Base-by-base conservation (phyloP, 2,113 vertebrate species). In the Pterocles orientalis region DNA sequence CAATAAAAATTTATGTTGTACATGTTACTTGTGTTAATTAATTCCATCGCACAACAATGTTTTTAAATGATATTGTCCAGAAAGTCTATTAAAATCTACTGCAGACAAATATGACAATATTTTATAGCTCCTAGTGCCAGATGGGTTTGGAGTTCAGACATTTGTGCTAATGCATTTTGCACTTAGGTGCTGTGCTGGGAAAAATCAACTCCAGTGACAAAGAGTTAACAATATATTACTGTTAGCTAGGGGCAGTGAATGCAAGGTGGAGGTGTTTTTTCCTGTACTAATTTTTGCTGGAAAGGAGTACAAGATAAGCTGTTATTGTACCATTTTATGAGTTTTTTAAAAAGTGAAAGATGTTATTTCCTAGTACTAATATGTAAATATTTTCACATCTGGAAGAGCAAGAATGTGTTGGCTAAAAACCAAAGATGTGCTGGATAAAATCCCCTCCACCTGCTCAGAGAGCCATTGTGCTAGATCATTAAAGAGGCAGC, bases 1-100 rank as follows among this genome's bases (percentile, higher is more conserved):
- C 94, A 97, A 94, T 97, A 97, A 97, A 97, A 97, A 93, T 78
- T 53, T 95, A 87, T 86, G 92, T 95, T 93, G 78, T 95, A 90
- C 78, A 71, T 91, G 86, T 95, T 97, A 90, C 96, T 94, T 90
- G 39, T 83, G 68, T 94, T 97, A 96, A 95, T 97, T 96, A 97
- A 98, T 97, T 96, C 92, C 95, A 97, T 85, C 87, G 76, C 90
- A 92, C 80, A 94, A 89, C 70, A 86, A 92, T 24, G 79, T 86
- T 97, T 92, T 96, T 61, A 93, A 97, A 92, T 65, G 12, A 56
- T 90, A 95, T 95, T 97, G 95, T 92, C 94, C 94, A 97, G 96
- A 97, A 97, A 88, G 84, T 92, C 95, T 96, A 58, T 93, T 94
- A 90, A 97, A 97, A 92, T 86, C 69, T 78, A 75, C 71, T 18